Conservation (phyloP, 2,888 invertebrate genomes). For the Synanthedon myopaeformis region DNA sequence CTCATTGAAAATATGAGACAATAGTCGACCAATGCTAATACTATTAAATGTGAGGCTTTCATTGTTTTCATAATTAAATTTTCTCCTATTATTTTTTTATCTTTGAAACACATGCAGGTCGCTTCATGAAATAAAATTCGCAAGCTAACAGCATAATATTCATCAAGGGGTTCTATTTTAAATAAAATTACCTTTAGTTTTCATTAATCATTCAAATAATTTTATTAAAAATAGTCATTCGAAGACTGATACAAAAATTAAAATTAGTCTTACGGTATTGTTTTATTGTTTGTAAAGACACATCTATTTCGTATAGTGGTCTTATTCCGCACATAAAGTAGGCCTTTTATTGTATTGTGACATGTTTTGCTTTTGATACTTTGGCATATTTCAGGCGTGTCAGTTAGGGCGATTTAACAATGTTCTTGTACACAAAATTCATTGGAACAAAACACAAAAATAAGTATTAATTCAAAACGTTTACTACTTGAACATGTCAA, state of each 20-base stretch:
- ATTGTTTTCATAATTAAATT: not conserved
- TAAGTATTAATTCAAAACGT: too few species aligned
- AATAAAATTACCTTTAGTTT: not conserved
- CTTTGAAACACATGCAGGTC: too few species aligned
- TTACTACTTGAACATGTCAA: too few species aligned
- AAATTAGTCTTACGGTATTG: slow-evolving; percentile 26
- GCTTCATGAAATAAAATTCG: too few species aligned
- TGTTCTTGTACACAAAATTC: too few species aligned
- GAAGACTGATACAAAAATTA: slow-evolving; percentile 61
- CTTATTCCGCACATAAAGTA: slow-evolving; percentile 28
- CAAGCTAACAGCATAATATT: too few species aligned
- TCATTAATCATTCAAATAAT: slow-evolving; percentile 48
- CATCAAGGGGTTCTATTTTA: not conserved
- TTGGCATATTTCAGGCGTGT: too few species aligned
- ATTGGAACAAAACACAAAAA: too few species aligned
- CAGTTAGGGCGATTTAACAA: too few species aligned
- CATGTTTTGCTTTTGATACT: not conserved
- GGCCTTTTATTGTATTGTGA: slow-evolving; percentile 12
- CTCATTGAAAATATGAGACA: slow-evolving; percentile 36
- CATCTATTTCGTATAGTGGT: slow-evolving; percentile 9
- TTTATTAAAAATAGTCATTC: slow-evolving; percentile 66
- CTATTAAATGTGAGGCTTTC: not conserved
- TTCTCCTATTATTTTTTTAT: too few species aligned
- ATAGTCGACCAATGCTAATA: not conserved
- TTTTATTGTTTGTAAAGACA: slow-evolving; percentile 11